These are phyloP conservation scores for Furcifer pardalis DNA, from an alignment of 2,797 vertebrate species.

Conservation along the genomic window DNA sequence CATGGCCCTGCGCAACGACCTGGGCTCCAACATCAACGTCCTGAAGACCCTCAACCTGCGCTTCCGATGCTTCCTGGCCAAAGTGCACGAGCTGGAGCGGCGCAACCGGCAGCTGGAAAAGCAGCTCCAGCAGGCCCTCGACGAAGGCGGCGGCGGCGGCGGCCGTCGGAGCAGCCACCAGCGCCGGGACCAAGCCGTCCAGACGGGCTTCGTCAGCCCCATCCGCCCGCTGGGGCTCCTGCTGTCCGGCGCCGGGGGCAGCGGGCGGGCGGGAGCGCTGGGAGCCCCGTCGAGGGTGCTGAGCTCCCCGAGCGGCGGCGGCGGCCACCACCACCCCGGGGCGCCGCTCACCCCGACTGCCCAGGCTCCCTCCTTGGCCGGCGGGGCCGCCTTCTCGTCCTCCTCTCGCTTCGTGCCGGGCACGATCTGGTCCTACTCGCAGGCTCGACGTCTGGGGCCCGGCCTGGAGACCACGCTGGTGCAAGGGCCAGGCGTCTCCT, in stretches of 20 bases:
- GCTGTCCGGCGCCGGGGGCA: conserved; percentile 53
- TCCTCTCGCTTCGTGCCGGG: conserved; percentile 87
- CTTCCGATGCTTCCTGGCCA: conserved; percentile 95
- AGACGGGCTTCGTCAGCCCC: conserved; percentile 88
- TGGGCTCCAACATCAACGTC: conserved; percentile 96
- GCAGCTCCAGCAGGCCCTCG: conserved; percentile 91
- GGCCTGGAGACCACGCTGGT: conserved; percentile 83
- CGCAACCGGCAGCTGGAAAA: conserved; percentile 95
- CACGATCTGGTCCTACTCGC: conserved; percentile 95
- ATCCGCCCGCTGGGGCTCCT: conserved; percentile 74
- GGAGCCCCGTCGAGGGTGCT: conserved; percentile 67
- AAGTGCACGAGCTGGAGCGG: conserved; percentile 94
- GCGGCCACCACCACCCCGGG: conserved; percentile 47
- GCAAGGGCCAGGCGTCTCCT: conserved; percentile 91
- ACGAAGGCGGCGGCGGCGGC: conserved; percentile 69
- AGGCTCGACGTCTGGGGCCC: conserved; percentile 83
- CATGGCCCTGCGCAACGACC: conserved; percentile 93
- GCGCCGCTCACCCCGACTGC: conserved; percentile 62
- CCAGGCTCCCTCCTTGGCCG: conserved; percentile 40
- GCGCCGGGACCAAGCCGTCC: conserved; percentile 84
- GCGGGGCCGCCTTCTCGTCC: conserved; percentile 59
- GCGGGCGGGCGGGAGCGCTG: conserved; percentile 53
- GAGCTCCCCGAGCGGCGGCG: conserved; percentile 63
- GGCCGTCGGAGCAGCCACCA: conserved; percentile 65
- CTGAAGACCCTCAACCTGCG: conserved; percentile 95